Evolutionary conservation across 2,888 invertebrate genomes (phyloP).

Genomic region (Pseudococcus longispinus): DNA sequence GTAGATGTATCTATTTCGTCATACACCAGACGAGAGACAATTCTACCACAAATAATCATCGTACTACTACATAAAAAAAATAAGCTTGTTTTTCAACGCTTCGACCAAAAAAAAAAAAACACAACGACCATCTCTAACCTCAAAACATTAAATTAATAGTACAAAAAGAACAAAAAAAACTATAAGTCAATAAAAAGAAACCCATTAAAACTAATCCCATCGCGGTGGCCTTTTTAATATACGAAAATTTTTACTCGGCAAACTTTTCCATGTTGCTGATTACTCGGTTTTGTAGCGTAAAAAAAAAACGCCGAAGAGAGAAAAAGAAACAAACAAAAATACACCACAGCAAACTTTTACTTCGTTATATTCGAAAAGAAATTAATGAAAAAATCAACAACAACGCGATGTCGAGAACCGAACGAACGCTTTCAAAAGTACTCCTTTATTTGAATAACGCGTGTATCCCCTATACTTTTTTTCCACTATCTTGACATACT

Average conservation of each 20-base stretch:
- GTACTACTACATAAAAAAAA: background rate
- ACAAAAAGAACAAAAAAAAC: background rate
- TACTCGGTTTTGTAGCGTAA: slow-evolving; percentile 9
- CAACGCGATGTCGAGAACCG: background rate
- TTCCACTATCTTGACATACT: slow-evolving; percentile 31
- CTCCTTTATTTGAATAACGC: slow-evolving; percentile 45
- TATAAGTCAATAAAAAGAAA: background rate
- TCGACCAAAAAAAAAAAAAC: background rate
- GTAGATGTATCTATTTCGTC: background rate
- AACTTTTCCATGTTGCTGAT: slow-evolving; percentile 26
- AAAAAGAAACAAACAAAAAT: background rate
- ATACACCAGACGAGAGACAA: background rate
- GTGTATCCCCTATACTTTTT: slow-evolving; percentile 37
- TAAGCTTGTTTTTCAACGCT: background rate
- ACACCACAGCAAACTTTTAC: background rate
- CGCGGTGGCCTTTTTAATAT: background rate
- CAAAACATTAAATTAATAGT: background rate
- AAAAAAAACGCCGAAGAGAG: background rate
- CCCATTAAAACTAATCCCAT: slow-evolving; percentile 1
- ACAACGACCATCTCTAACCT: background rate
- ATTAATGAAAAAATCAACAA: slow-evolving; percentile 47
- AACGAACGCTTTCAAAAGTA: slow-evolving; percentile 41
- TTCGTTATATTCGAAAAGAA: slow-evolving; percentile 46
- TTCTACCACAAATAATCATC: slow-evolving; percentile 10
- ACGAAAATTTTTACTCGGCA: slow-evolving; percentile 11